A percentile compares a stretch with the other conserved stretches of the same genome.
Evolutionary conservation across 2,797 vertebrate genomes (phyloP).

Genomic region (Champsocephalus esox): DNA sequence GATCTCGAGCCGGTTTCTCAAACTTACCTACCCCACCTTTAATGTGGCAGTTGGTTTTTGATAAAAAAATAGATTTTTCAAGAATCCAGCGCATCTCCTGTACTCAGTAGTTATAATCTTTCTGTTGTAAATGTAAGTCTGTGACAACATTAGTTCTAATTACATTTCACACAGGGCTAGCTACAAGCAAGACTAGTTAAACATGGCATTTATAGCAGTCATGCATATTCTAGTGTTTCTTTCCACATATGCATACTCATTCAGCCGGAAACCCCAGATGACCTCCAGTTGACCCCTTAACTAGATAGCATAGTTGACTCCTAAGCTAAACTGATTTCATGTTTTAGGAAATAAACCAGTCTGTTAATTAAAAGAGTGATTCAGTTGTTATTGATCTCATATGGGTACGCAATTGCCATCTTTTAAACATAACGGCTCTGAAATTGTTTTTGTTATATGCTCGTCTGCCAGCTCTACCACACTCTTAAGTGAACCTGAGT

Average conservation of each 20-base stretch:
- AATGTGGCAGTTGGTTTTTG: slow-evolving; percentile 3
- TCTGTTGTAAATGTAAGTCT: slow-evolving; percentile 25
- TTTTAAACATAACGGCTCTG: slow-evolving; percentile 11
- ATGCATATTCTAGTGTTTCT: slow-evolving; percentile 78
- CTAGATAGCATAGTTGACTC: slow-evolving; percentile 42
- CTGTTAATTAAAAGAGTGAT: slow-evolving; percentile 35
- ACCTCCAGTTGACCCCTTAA: slow-evolving; percentile 74
- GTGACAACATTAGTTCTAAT: slow-evolving; percentile 24
- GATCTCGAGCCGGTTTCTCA: no score
- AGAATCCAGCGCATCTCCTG: slow-evolving; percentile 39
- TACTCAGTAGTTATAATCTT: slow-evolving; percentile 12
- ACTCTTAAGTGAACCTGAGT: slow-evolving; percentile 26
- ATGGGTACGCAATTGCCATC: neutral
- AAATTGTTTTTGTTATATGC: neutral
- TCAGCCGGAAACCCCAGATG: slow-evolving; percentile 73
- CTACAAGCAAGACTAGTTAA: slow-evolving; percentile 53
- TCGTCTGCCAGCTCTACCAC: slow-evolving; percentile 2
- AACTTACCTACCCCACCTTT: no score
- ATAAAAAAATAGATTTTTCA: slow-evolving; percentile 36
- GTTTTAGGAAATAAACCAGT: slow-evolving; percentile 32
- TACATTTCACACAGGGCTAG: slow-evolving; percentile 24
- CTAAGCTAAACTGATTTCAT: slow-evolving; percentile 32
- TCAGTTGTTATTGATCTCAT: slow-evolving; percentile 19
- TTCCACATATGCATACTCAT: slow-evolving; percentile 62
- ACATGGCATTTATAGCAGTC: slow-evolving; percentile 75